Evolutionary conservation across 2,888 invertebrate genomes (phyloP), one percentile per base, ranked within the genome.

Genomic region (Drosophila monieri): DNA sequence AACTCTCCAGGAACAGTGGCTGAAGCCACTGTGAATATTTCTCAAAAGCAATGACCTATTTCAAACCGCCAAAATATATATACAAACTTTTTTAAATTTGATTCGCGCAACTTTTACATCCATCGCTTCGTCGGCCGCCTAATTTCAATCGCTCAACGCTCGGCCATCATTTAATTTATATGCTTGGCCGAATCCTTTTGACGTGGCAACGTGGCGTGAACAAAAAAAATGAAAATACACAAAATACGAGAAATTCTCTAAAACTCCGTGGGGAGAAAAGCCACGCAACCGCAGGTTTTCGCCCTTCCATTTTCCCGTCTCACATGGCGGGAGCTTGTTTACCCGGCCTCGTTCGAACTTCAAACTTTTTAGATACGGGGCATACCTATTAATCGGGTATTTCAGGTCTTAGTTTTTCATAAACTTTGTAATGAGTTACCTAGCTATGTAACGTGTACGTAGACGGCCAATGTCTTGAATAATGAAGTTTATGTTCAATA

Each of bases 91-190:
- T 69, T 69, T 48, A 70, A 68, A 68, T 44, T 69, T 69, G 43
- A 59, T 70, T 70, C 51, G 52, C 70, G 60, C 14, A 70, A 65
- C 53, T 71, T 69, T 69, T 48, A 62, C 48, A 46, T 53, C 14
- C 53, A 61, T 44, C 52, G 53, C 41, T 54, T 37, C 58, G 32
- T 49, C 59, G 64, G 73, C 73, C 56, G 59, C 73, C 77, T 80
- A 83, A 86, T 86, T 81, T 83, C 71, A 76, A 80, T 85, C 76
- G 60, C 58, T 62, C 68, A 67, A 59, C 51, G 60, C 68, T 70
- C 55, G 62, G 58, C 67, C 84, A 71, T 76, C 81, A 80, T 80
- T 86, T 84, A 76, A 84, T 84, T 81, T 84, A 84, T 80, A 74
- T 84, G 87, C 87, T 74, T 80, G 78, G 69, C 60, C 64, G 77